Base-by-base conservation (phyloP, 2,888 invertebrate species). In the Erebia aethiops region DNA sequence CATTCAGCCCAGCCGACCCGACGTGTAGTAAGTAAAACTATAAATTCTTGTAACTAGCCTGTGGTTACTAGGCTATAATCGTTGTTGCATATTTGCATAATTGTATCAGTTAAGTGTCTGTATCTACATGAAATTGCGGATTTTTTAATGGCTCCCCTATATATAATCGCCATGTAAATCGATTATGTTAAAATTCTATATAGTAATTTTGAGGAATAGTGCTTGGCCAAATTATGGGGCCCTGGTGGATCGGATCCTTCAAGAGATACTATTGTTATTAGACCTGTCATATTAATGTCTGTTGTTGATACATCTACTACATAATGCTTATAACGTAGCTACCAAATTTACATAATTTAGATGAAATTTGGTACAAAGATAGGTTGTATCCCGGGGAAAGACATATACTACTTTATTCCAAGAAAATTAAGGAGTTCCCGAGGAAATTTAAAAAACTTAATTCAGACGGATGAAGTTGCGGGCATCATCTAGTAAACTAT, bases 111-210 rank as follows among this genome's bases (percentile, higher is more conserved):
- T 89, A 90, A 91, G 91, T 89, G 90, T 89, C 84, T 77, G 81
- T 84, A 91, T 92, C 89, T 92, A 87, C 91, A 92, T 92, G 89
- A 91, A 91, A 91, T 90, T 91, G 89, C 88, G 80, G 87, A 84
- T 89, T 89, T 89, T 91, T 90, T 85, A 67, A 86, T 81, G 82
- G 82, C 78, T 85, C 84, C 86, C 85, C 85, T 88, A 87, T 87
- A 88, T 87, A 88, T 88, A 87, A 80, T 82, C 79, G 75, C 75
- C 82, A 85, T 86, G 84, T 84, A 87, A 85, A 87, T 84, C 78
- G 75, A 72, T 74, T 71, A 68, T 65, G 67, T 74, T 72, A 71
- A 64, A 72, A 58, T 62, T 67, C 56, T 70, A 57, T 70, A 57
- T 54, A 49, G 18, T 65, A 49, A 62, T 49, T 71, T 68, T 73